Evolutionary conservation across 2,888 invertebrate species (phyloP), one percentile per base, ranked within the genome.

Genomic region (Fragum whitleyi): DNA sequence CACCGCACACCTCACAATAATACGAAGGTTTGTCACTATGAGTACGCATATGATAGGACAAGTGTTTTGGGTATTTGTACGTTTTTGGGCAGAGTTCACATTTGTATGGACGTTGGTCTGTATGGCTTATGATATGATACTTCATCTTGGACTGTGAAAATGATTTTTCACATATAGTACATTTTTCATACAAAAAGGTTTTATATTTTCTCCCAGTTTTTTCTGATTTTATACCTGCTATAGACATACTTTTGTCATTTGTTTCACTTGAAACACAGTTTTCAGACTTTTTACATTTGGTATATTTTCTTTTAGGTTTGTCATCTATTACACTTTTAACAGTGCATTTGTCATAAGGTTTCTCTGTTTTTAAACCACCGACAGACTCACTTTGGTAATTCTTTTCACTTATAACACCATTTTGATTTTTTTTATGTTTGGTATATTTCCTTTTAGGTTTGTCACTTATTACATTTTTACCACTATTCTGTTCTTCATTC

Each of bases 1-100:
- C 53, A 0, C 81, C 81, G 72, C 81, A 81, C 16, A 72, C 61
- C 29, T 81, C 81, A 72, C 81, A 81, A 55, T 75, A 81, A 57
- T 39, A 81, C 14, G 81, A 71, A 21, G 71, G 36, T 1, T 72
- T 68, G 19, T 74, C 72, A 14, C 26, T 36, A 28, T 81, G 81
- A 19, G 53, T 26, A 14, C 53, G 55, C 26, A 59, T 47, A 36
- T 81, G 81, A 11, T 42, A 11, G 2, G 39, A 32, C 32, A 78
- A 55, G 55, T 81, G 75, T 23, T 53, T 28, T 1, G 21, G 68
- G 42, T 75, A 75, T 57, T 81, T 81, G 47, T 75, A 81, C 2
- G 74, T 57, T 59, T 81, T 81, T 26, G 77, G 73, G 75, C 81
- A 81, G 5, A 29, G 14, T 19, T 75, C 75, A 73, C 81, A 81